A percentile compares a stretch with the other conserved stretches of the same genome.
Conservation (phyloP, 2,797 vertebrate species). For the Cynodonichthys magdalenae region DNA sequence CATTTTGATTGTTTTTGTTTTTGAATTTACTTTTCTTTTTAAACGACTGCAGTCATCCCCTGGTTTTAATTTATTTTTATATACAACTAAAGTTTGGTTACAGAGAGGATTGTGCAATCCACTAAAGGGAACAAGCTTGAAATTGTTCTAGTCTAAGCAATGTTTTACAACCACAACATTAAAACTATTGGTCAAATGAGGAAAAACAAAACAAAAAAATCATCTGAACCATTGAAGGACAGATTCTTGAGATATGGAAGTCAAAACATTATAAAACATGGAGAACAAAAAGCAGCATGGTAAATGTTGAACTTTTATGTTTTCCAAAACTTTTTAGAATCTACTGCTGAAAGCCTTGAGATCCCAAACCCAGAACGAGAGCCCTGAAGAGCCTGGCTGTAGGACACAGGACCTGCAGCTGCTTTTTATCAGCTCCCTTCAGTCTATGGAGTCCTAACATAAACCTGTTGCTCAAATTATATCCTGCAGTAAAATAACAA, state of each 20-base stretch:
- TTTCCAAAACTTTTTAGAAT: conserved; percentile 50
- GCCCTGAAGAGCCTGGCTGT: conserved; percentile 58
- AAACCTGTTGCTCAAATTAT: conserved; percentile 67
- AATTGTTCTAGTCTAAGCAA: background rate
- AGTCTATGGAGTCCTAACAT: conserved; percentile 53
- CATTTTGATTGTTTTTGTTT: too few relatives aligned
- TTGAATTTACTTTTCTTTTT: background rate
- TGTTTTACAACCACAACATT: background rate
- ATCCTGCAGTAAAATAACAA: conserved; percentile 67
- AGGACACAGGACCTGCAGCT: conserved; percentile 69
- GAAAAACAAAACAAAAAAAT: background rate
- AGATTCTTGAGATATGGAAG: conserved; percentile 1
- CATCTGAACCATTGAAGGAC: background rate
- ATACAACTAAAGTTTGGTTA: background rate
- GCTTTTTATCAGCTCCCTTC: conserved; percentile 66
- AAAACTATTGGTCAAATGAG: background rate
- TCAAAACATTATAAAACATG: background rate
- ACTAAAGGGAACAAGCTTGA: background rate
- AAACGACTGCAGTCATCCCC: background rate
- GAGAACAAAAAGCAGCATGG: conserved; percentile 31
- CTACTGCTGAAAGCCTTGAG: conserved; percentile 60
- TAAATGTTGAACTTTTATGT: conserved; percentile 64
- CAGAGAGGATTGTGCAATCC: conserved; percentile 1
- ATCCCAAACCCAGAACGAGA: conserved; percentile 66
- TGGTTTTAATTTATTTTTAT: too few relatives aligned